phyloP scores from a whole-genome alignment of 2,797 vertebrate genomes.

The Leptoclinus maculatus region DNA sequence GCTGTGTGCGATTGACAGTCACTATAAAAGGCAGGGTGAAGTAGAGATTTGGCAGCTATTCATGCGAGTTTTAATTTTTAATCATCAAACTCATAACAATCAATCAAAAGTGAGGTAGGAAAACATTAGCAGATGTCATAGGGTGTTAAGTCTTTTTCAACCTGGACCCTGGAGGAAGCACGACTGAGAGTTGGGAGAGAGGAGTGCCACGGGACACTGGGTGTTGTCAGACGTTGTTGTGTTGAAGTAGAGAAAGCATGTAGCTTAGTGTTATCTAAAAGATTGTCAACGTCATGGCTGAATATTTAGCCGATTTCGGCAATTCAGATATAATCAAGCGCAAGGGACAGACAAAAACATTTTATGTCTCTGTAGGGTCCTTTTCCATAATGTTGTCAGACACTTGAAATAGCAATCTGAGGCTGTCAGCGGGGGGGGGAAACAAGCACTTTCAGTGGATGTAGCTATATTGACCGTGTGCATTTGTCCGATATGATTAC shows the following conservation, averaged over 20 bases:
- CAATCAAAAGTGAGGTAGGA: slow-evolving; percentile 30
- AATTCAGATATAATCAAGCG: background rate
- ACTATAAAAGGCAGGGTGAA: slow-evolving; percentile 4
- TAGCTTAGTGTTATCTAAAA: too few species aligned
- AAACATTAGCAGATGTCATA: slow-evolving; percentile 35
- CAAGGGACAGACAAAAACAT: background rate
- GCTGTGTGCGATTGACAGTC: slow-evolving; percentile 20
- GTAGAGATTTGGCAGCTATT: slow-evolving; percentile 20
- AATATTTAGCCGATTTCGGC: too few species aligned
- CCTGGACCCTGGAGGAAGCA: too few species aligned
- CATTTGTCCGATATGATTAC: background rate
- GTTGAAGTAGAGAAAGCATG: background rate
- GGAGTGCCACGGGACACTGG: background rate
- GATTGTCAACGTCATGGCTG: too few species aligned
- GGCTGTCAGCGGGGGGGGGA: background rate
- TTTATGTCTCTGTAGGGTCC: too few species aligned
- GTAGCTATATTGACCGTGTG: background rate
- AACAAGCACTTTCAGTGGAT: background rate
- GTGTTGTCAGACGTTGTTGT: background rate
- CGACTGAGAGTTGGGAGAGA: background rate
- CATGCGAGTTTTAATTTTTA: slow-evolving; percentile 9
- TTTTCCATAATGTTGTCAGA: background rate
- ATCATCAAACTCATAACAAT: slow-evolving; percentile 20
- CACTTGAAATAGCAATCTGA: background rate
- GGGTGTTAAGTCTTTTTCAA: too few species aligned